phyloP scores from a whole-genome alignment of 64 coral and sea anemone genomes.

The Actinia equina region DNA sequence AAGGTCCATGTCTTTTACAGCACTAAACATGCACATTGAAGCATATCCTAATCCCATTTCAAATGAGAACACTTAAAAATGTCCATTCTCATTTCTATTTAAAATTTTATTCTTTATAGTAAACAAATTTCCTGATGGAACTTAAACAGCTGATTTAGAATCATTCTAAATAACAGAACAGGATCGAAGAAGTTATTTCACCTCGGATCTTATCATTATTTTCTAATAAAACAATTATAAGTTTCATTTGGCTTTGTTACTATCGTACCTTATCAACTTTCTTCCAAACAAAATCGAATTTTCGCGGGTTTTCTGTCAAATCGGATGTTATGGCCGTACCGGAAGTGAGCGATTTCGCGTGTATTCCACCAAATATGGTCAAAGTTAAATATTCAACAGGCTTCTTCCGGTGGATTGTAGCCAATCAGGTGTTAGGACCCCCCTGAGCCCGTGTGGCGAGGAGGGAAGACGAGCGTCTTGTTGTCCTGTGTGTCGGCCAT shows the following conservation, averaged over 20 bases:
- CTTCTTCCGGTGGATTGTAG: slow-evolving; percentile 49
- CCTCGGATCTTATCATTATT: background rate
- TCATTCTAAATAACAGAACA: background rate
- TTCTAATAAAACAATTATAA: background rate
- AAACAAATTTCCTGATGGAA: background rate
- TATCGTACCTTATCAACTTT: background rate
- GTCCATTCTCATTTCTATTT: background rate
- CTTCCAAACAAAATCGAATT: slow-evolving; percentile 18
- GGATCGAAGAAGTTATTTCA: background rate
- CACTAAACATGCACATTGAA: no score
- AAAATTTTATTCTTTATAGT: background rate
- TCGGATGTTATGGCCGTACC: slow-evolving; percentile 85
- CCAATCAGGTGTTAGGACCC: slow-evolving; percentile 92
- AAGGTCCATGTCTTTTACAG: no score
- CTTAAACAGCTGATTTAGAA: background rate
- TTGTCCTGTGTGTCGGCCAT: slow-evolving; percentile 92
- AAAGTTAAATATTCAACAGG: slow-evolving; percentile 58
- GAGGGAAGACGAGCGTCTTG: slow-evolving; percentile 99
- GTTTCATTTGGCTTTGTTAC: background rate
- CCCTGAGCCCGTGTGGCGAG: slow-evolving; percentile 81
- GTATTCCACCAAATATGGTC: slow-evolving; percentile 77
- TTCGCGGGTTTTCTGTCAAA: slow-evolving; percentile 57
- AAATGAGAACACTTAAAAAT: no score
- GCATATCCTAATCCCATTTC: no score
- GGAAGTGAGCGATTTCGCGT: slow-evolving; percentile 64